phyloP scores from a whole-genome alignment of 2,888 invertebrate genomes.

The Polia nebulosa region DNA sequence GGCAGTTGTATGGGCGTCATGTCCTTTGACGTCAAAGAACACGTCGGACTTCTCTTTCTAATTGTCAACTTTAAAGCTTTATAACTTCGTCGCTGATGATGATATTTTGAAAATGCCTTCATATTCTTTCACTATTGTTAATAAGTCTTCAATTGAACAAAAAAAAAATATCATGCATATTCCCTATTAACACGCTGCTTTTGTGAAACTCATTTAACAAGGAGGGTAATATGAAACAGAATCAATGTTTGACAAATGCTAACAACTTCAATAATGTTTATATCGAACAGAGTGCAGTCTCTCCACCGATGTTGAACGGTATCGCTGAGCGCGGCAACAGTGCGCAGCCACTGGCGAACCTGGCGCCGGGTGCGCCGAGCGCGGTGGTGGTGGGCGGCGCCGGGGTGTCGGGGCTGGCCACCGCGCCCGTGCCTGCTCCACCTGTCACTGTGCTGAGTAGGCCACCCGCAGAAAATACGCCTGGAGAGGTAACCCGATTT shows the following conservation, averaged over 20 bases:
- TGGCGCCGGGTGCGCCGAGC: conserved; percentile 10
- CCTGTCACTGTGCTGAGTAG: conserved; percentile 27
- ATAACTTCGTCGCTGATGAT: too few relatives aligned
- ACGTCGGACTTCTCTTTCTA: too few relatives aligned
- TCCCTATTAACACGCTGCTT: not conserved
- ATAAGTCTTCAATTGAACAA: too few relatives aligned
- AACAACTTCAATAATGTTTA: not conserved
- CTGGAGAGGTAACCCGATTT: conserved; percentile 70
- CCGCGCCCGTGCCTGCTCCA: not conserved
- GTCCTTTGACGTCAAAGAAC: too few relatives aligned
- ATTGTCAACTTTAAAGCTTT: too few relatives aligned
- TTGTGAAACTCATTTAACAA: not conserved
- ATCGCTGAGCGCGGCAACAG: conserved; percentile 70
- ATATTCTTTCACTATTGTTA: too few relatives aligned
- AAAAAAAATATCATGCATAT: too few relatives aligned
- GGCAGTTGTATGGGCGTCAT: too few relatives aligned
- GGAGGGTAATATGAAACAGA: not conserved
- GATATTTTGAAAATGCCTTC: too few relatives aligned
- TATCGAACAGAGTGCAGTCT: conserved; percentile 53
- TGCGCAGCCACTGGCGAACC: conserved; percentile 24
- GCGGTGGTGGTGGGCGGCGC: not conserved
- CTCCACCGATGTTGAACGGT: conserved; percentile 80
- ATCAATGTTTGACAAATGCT: not conserved
- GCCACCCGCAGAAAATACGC: conserved; percentile 58
- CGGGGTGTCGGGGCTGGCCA: not conserved